Conservation (phyloP, 2,797 vertebrate genomes). For the Coreius guichenoti region DNA sequence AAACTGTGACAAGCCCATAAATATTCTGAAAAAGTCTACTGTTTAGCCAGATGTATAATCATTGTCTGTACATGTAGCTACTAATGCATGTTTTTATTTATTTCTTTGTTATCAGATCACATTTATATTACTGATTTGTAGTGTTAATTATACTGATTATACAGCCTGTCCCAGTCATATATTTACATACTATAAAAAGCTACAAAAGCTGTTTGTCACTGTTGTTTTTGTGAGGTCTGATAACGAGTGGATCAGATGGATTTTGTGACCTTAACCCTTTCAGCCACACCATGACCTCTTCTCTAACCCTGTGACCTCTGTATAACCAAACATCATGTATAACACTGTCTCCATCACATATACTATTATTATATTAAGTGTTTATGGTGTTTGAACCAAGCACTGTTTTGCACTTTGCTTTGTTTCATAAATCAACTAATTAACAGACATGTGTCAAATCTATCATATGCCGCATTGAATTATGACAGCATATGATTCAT, state of each 20-base stretch:
- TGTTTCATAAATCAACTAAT: background rate
- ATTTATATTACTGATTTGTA: background rate
- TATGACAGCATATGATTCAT: background rate
- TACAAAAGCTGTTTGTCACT: constrained; percentile 29
- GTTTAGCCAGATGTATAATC: background rate
- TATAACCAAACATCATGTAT: background rate
- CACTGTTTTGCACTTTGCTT: constrained; percentile 3
- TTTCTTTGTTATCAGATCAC: background rate
- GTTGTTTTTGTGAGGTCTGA: constrained; percentile 45
- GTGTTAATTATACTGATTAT: background rate
- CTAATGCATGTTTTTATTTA: background rate
- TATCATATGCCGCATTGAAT: background rate
- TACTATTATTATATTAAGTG: background rate
- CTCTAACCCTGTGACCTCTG: constrained; percentile 11
- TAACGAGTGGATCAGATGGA: no score
- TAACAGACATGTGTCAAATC: constrained; percentile 26
- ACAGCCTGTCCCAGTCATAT: constrained; percentile 62
- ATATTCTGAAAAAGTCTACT: background rate
- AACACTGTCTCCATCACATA: background rate
- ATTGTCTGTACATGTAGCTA: background rate
- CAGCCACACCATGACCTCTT: constrained; percentile 4
- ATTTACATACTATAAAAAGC: constrained; percentile 42
- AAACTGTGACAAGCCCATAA: constrained; percentile 11
- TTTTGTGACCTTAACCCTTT: constrained; percentile 30
- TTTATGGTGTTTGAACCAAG: constrained; percentile 9